Evolutionary conservation across 2,888 invertebrate species (phyloP).

Genomic region (Sepiola atlantica): DNA sequence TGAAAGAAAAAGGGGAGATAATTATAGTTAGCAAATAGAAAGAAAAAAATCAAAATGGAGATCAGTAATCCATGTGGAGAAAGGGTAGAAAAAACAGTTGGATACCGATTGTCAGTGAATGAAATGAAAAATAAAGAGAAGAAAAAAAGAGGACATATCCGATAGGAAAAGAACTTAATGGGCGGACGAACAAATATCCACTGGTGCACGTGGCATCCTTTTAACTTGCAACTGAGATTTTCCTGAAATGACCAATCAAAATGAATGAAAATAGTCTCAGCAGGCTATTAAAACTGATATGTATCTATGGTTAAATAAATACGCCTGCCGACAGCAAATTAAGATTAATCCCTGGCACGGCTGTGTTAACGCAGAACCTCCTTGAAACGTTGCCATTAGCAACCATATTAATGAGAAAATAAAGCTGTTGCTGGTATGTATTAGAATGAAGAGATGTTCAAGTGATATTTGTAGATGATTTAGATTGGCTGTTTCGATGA

Average conservation of each 20-base stretch:
- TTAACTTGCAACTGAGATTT: neutral
- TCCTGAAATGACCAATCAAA: neutral
- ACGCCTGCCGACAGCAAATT: neutral
- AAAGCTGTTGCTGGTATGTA: neutral
- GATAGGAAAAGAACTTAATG: neutral
- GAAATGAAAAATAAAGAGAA: neutral
- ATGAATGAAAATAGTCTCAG: neutral
- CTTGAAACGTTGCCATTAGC: neutral
- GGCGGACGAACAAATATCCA: neutral
- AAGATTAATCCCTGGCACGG: neutral
- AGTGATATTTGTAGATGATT: neutral
- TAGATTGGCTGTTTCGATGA: too few relatives aligned
- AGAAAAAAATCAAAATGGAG: too few relatives aligned
- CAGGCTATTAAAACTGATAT: neutral
- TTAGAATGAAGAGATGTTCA: neutral
- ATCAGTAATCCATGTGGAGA: too few relatives aligned
- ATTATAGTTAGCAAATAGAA: too few relatives aligned
- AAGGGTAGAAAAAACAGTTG: neutral
- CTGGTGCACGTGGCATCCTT: neutral
- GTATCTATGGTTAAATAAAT: neutral
- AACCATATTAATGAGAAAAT: neutral
- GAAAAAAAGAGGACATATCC: neutral
- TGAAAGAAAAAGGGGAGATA: neutral
- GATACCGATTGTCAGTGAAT: neutral
- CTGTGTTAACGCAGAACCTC: neutral